Percentiles rank a stretch among this genome's conserved stretches.
These are phyloP conservation scores for Amphiprion clarkii DNA, from an alignment of 2,797 vertebrate genomes.

Conservation along the genomic window DNA sequence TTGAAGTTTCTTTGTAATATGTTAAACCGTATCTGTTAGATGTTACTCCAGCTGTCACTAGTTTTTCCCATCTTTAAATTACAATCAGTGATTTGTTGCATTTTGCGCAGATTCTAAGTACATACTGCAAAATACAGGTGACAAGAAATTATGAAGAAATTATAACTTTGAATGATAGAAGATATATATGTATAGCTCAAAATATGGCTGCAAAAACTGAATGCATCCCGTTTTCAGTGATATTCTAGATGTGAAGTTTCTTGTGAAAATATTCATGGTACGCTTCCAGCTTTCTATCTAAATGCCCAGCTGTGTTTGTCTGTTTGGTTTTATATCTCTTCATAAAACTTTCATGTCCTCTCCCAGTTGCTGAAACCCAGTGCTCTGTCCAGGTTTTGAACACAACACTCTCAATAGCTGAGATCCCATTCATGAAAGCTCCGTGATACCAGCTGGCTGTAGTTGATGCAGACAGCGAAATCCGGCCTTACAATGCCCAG, in stretches of 20 bases:
- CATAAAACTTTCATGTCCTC: slow-evolving; percentile 44
- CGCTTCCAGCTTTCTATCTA: slow-evolving; percentile 27
- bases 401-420: slow-evolving; percentile 20
- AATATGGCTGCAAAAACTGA: neutral
- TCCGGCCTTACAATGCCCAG: slow-evolving; percentile 43
- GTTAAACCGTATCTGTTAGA: too few relatives aligned
- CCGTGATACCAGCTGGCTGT: slow-evolving; percentile 56
- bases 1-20: too few relatives aligned
- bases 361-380: neutral
- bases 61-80: too few relatives aligned
- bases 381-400: slow-evolving; percentile 15
- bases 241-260: neutral
- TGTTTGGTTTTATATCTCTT: slow-evolving; percentile 42
- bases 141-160: neutral
- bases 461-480: slow-evolving; percentile 42
- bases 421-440: slow-evolving; percentile 42
- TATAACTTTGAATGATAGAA: neutral
- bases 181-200: neutral
- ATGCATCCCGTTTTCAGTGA: neutral
- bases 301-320: slow-evolving; percentile 41
- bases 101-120: neutral
- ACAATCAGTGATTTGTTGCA: too few relatives aligned
- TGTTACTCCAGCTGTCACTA: too few relatives aligned
- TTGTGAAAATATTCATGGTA: neutral
- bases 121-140: neutral